phyloP scores from a whole-genome alignment of 2,113 vertebrate species.

The Dolichotis patagonum region DNA sequence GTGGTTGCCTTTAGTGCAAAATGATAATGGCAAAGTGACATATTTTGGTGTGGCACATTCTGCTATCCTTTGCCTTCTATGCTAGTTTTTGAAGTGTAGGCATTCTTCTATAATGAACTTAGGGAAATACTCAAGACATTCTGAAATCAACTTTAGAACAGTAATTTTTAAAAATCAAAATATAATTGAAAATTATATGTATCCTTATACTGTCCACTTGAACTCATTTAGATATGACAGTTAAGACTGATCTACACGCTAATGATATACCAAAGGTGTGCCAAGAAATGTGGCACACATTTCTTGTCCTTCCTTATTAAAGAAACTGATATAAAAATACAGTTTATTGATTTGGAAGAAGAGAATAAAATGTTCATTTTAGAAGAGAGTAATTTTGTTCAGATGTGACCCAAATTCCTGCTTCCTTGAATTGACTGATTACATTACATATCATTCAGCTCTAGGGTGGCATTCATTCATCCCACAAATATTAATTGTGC shows the following conservation, averaged over 20 bases:
- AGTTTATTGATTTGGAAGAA: not conserved
- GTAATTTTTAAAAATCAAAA: conserved; percentile 16
- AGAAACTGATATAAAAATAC: not conserved
- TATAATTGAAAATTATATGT: not conserved
- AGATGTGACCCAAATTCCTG: not conserved
- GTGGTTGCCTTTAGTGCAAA: not conserved
- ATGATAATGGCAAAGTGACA: not conserved
- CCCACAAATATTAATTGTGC: not conserved
- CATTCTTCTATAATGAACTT: not conserved
- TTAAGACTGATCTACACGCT: not conserved
- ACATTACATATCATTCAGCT: not conserved
- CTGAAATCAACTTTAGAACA: conserved; percentile 26
- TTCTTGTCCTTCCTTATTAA: not conserved
- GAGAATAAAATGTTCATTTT: not conserved
- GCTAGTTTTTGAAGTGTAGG: not conserved
- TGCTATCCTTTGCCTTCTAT: not conserved
- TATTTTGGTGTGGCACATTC: not conserved
- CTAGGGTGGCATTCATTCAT: not conserved
- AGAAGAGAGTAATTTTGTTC: not conserved
- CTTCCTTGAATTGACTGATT: not conserved
- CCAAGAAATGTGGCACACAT: not conserved
- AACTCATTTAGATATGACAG: not conserved
- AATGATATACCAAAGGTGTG: not conserved
- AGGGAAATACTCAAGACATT: not conserved
- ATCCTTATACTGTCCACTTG: not conserved